A percentile compares a stretch with the other conserved stretches of the same genome.
Evolutionary conservation across 2,888 invertebrate species (phyloP).

Genomic region (Cryptocephalus moraei): DNA sequence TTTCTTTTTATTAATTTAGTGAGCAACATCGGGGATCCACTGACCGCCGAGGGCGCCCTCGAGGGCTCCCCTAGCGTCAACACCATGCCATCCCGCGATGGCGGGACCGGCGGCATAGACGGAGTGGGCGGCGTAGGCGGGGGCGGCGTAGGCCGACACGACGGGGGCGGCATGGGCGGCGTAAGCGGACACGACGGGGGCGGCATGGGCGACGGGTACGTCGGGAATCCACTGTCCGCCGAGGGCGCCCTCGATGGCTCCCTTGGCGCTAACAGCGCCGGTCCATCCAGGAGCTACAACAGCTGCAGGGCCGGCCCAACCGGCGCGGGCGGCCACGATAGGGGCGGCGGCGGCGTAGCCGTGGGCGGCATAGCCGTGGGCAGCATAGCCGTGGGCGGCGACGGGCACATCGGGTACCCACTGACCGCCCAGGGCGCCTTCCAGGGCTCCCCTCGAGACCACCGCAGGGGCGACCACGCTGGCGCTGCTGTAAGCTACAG

Average conservation of each 20-base stretch:
- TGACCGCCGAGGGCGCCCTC: background rate
- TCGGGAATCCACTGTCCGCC: conserved; percentile 27
- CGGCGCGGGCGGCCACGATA: background rate
- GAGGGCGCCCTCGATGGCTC: conserved; percentile 15
- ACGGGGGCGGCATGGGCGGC: background rate
- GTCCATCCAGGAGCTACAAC: background rate
- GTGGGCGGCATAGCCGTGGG: no score
- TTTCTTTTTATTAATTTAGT: no score
- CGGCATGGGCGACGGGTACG: conserved; percentile 5
- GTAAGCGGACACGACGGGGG: background rate
- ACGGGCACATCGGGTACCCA: conserved; percentile 22
- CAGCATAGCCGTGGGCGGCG: background rate
- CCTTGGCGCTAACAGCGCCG: conserved; percentile 8
- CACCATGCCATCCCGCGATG: background rate
- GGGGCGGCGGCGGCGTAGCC: background rate
- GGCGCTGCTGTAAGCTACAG: background rate
- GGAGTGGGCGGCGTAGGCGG: background rate
- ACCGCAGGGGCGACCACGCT: background rate
- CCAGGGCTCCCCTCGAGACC: conserved; percentile 12
- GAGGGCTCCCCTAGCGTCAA: background rate
- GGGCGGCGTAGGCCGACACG: conserved; percentile 1
- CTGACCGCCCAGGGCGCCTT: conserved; percentile 23
- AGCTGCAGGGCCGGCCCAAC: background rate
- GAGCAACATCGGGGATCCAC: no score
- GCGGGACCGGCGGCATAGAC: background rate